A percentile compares a stretch with the other conserved stretches of the same genome.
Conservation (phyloP, 1,140 invertebrate species). For the Adelges cooleyi region DNA sequence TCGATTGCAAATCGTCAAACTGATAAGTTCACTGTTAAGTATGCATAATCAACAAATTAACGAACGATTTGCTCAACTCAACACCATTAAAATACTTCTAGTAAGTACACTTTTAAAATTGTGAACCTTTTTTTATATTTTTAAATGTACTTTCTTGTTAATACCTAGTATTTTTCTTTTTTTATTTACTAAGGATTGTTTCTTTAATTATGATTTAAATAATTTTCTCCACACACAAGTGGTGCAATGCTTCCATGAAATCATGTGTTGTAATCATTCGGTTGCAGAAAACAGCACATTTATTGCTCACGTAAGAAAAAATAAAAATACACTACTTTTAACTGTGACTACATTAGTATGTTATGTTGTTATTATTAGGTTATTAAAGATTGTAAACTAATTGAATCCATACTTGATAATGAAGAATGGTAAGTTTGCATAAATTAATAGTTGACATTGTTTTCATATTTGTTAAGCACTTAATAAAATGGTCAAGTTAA, state of each 20-base stretch:
- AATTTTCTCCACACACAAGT: slow-evolving; percentile 24
- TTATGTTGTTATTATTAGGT: not conserved
- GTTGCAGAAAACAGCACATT: slow-evolving; percentile 17
- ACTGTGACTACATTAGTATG: too few relatives aligned
- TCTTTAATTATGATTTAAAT: slow-evolving; percentile 24
- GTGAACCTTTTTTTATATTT: too few relatives aligned
- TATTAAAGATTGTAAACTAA: slow-evolving; percentile 25
- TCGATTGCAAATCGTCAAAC: slow-evolving; percentile 12
- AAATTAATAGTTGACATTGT: too few relatives aligned
- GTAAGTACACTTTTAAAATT: slow-evolving; percentile 7
- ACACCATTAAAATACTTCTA: slow-evolving; percentile 22
- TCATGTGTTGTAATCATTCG: slow-evolving; percentile 24
- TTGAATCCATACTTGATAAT: slow-evolving; percentile 20
- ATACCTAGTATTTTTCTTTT: too few relatives aligned
- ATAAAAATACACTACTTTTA: too few relatives aligned
- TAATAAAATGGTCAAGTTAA: too few relatives aligned
- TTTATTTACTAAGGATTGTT: slow-evolving; percentile 25
- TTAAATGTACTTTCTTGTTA: too few relatives aligned
- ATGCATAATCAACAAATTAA: slow-evolving; percentile 28
- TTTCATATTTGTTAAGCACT: too few relatives aligned
- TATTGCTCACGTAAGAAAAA: slow-evolving; percentile 11
- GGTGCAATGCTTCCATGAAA: slow-evolving; percentile 14
- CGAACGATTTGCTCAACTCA: slow-evolving; percentile 25
- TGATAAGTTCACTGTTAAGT: slow-evolving; percentile 23
- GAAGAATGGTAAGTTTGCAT: slow-evolving; percentile 6